Evolutionary conservation across 2,888 invertebrate genomes (phyloP).

Genomic region (Noctuana brunneofusca): DNA sequence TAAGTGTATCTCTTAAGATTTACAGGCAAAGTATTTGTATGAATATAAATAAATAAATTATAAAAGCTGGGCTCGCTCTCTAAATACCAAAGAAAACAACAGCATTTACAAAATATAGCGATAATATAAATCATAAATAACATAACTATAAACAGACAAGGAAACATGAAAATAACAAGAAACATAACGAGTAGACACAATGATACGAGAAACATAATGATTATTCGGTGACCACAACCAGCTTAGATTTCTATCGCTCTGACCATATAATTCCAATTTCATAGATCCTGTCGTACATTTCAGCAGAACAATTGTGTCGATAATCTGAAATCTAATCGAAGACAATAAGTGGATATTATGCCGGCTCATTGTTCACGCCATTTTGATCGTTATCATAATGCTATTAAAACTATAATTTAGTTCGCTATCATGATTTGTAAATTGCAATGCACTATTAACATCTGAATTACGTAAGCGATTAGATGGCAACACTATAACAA

Average conservation of each 20-base stretch:
- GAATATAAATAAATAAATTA: too few relatives aligned
- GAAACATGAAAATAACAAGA: neutral
- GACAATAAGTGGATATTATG: conserved; percentile 7
- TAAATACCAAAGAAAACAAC: too few relatives aligned
- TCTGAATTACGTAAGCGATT: neutral
- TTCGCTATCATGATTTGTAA: neutral
- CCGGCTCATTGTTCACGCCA: conserved; percentile 17
- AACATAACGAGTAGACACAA: neutral
- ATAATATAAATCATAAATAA: too few relatives aligned
- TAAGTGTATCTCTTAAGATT: too few relatives aligned
- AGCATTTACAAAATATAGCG: too few relatives aligned
- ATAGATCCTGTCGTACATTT: conserved; percentile 5
- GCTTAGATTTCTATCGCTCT: neutral
- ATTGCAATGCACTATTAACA: conserved; percentile 3
- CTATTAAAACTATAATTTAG: conserved; percentile 11
- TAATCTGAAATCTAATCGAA: conserved; percentile 14
- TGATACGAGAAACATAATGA: neutral
- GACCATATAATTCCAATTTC: conserved; percentile 12
- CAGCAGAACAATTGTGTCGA: conserved; percentile 18
- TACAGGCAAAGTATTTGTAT: too few relatives aligned
- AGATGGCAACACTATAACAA: neutral
- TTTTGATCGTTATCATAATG: conserved; percentile 20
- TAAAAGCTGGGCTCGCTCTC: too few relatives aligned
- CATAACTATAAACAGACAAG: neutral
- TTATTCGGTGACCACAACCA: conserved; percentile 2